phyloP scores from a whole-genome alignment of 2,113 vertebrate genomes.

The Beaufortia kweichowensis region DNA sequence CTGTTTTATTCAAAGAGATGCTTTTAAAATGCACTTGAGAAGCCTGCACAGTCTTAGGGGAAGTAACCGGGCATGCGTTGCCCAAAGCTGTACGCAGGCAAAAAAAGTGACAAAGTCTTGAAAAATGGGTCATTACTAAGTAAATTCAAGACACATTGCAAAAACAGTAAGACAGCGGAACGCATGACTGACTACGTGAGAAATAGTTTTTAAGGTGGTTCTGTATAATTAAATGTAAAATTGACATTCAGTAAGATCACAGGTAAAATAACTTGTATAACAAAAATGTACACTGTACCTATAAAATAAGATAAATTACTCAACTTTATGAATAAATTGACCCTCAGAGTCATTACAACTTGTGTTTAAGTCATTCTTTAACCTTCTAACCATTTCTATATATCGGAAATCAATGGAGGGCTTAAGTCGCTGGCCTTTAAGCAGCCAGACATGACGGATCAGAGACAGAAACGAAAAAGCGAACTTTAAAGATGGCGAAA shows the following conservation, averaged over 20 bases:
- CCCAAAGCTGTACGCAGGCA: background rate
- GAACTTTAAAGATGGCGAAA: background rate
- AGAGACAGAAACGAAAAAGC: slow-evolving; percentile 15
- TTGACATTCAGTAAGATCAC: too few relatives aligned
- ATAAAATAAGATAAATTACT: too few relatives aligned
- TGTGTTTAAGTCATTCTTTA: slow-evolving; percentile 8
- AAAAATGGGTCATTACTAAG: background rate
- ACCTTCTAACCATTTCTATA: background rate
- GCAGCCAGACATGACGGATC: background rate
- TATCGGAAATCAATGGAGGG: slow-evolving; percentile 26
- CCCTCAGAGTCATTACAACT: too few relatives aligned
- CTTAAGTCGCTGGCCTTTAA: slow-evolving; percentile 34
- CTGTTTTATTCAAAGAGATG: background rate
- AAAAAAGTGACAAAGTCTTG: background rate
- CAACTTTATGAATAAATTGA: too few relatives aligned
- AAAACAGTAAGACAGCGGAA: too few relatives aligned
- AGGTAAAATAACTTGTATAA: too few relatives aligned
- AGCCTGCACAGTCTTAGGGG: background rate
- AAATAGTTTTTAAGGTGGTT: too few relatives aligned
- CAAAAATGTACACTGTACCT: too few relatives aligned
- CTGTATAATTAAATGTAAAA: too few relatives aligned
- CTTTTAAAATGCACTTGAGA: background rate
- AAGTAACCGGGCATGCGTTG: background rate
- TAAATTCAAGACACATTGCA: background rate
- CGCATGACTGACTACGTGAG: too few relatives aligned